Base-by-base conservation (phyloP, 2,888 invertebrate genomes). In the Sinotaia quadrata region DNA sequence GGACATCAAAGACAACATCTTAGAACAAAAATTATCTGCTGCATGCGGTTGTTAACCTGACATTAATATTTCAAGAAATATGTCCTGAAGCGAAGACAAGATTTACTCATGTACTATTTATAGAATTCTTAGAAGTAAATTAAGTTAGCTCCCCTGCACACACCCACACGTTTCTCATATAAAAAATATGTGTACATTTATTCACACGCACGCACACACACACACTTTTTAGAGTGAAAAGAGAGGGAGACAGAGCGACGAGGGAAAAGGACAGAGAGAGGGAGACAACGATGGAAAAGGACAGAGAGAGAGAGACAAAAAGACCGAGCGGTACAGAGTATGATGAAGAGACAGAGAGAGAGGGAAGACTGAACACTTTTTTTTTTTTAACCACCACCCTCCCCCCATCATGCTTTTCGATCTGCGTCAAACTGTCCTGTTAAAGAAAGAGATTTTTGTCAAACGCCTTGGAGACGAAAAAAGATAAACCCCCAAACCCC, bases 241-340 rank as follows among this genome's bases (percentile, higher is more conserved):
- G 49, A 10, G 49, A 49, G 49, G 7, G 49, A 49, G 49, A 49
- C 4, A 49, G 49, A 49, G 49, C n/a, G n/a, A n/a, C 29, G 31
- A 41, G 41, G 10, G 24, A 31, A 27, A 2, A 24, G 31, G 27
- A 24, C 33, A 52, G 47, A 66, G 47, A 66, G 33, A 57, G 47
- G 49, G 66, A 67, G 49, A 44, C 34, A 67, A 58, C 47, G 33
- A 47, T 44, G 49, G 57, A 33, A 21, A 29, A 21, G 33, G 34
- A 66, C 21, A 57, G 47, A 47, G 47, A 66, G 24, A 47, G 33
- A 54, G 21, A 54, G 52, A 36, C 4, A 36, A 31, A 27, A 10
- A 27, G 41, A 36, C 24, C n/a, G 52, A 44, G 47, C 24, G 18
- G 21, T 15, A 29, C 29, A 24, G 15, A 34, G 54, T 27, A 18